Evolutionary conservation across 2,888 invertebrate species (phyloP).

Genomic region (Liopterus haemorrhoidalis): DNA sequence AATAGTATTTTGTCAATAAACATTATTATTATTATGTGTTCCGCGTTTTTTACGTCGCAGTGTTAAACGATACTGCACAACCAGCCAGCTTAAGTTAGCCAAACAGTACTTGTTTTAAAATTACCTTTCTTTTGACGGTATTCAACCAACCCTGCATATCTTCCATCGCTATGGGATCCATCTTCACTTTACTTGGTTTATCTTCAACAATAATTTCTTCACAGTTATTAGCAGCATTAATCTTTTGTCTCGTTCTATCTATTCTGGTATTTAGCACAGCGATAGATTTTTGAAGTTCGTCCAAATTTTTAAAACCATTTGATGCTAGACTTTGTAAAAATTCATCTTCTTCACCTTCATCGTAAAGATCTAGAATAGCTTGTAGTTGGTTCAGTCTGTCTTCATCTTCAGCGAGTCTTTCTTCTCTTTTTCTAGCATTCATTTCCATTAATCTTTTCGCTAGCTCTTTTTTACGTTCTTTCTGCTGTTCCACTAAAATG

Average conservation of each 20-base stretch:
- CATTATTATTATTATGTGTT: too few species aligned
- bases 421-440: conserved; percentile 81
- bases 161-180: conserved; percentile 39
- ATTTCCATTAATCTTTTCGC: conserved; percentile 80
- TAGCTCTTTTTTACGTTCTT: conserved; percentile 79
- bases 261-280: conserved; percentile 63
- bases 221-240: conserved; percentile 60
- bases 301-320: conserved; percentile 66
- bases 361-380: conserved; percentile 68
- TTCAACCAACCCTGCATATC: conserved; percentile 48
- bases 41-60: too few species aligned
- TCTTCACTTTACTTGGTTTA: conserved; percentile 44
- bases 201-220: conserved; percentile 52
- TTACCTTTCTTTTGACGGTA: conserved; percentile 59
- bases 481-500: conserved; percentile 66
- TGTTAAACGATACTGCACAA: too few species aligned
- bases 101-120: too few species aligned
- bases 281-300: conserved; percentile 74
- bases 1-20: too few species aligned
- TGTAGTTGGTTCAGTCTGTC: conserved; percentile 73
- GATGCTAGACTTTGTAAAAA: conserved; percentile 56
- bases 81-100: too few species aligned
- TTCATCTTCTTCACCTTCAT: conserved; percentile 69
- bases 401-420: conserved; percentile 82
- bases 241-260: conserved; percentile 71